Base-by-base conservation (phyloP, 1,140 invertebrate genomes). In the Neodiprion fabricii region DNA sequence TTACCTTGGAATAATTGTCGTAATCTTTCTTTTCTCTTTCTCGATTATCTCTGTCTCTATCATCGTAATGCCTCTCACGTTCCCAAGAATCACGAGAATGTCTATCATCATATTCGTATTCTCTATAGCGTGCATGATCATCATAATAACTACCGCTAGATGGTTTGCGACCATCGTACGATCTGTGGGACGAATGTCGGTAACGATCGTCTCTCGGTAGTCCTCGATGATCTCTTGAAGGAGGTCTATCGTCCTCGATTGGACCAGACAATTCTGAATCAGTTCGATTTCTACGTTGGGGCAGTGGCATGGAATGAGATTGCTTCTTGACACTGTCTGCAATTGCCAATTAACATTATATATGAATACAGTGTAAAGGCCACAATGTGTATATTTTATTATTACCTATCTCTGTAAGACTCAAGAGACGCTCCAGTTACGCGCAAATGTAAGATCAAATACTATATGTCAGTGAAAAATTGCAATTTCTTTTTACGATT, bases 21-120 rank as follows among this genome's bases (percentile, higher is more conserved):
- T 87, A 87, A 49, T 88, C 86, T 47, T 86, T 85, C 17, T 87
- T 87, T 1, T 87, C 85, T 61, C 85, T 83, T n/a, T 81, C 80
- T 28, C 81, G 81, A 0, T 72, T 12, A 12, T 82, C 80, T 21
- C 80, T 72, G 61, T 81, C 77, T 61, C 87, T 88, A n/a, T 88
- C 86, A 8, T 86, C 85, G 17, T 86, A 88, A 11, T 84, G 82
- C 75, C 84, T 76, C 0, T 87, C 85, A 0, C 83, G 82, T 65
- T 87, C 86, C 83, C 83, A 85, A 48, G 85, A 83, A 67, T 88
- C 85, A 49, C 83, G 83, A 21, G 79, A 77, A 72, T 88, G 87
- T 66, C 85, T 82, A 10, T 86, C 84, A 11, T 88, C 86, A 50
- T 85, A 87, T 1, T 88, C 85, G 49, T 87, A 86, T 61, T 88